A percentile compares a stretch with the other conserved stretches of the same genome.
These are phyloP conservation scores for Mergus octosetaceus DNA, from an alignment of 2,797 vertebrate species.

Conservation along the genomic window DNA sequence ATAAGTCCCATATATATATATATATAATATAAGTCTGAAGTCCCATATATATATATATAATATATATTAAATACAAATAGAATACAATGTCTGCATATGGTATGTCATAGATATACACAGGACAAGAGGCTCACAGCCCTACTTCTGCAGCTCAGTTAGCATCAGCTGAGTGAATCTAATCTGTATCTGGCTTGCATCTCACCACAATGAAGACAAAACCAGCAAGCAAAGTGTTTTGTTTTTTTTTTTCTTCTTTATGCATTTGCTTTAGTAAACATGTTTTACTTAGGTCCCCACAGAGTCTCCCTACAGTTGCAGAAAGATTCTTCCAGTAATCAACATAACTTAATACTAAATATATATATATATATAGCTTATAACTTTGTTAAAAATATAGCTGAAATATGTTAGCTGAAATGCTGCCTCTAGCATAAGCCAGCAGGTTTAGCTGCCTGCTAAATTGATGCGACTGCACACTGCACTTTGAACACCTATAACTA, in stretches of 20 bases:
- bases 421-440: neutral
- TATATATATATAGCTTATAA: neutral
- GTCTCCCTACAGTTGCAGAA: neutral
- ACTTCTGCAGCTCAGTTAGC: neutral
- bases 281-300: neutral
- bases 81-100: neutral
- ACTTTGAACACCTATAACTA: neutral
- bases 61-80: too few relatives aligned
- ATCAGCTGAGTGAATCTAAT: neutral
- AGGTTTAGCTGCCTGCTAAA: neutral
- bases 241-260: neutral
- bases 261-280: neutral
- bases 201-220: rapidly evolving
- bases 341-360: neutral
- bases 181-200: neutral
- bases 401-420: neutral
- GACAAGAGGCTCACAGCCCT: neutral
- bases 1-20: neutral
- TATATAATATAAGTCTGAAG: neutral
- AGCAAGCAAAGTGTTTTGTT: rapidly evolving
- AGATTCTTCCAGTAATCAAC: neutral
- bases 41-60: neutral
- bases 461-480: neutral
- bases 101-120: neutral
- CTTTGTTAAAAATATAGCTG: neutral